A percentile compares a stretch with the other conserved stretches of the same genome.
Conservation (phyloP, 2,888 invertebrate genomes). For the Carterocephalus palaemon region DNA sequence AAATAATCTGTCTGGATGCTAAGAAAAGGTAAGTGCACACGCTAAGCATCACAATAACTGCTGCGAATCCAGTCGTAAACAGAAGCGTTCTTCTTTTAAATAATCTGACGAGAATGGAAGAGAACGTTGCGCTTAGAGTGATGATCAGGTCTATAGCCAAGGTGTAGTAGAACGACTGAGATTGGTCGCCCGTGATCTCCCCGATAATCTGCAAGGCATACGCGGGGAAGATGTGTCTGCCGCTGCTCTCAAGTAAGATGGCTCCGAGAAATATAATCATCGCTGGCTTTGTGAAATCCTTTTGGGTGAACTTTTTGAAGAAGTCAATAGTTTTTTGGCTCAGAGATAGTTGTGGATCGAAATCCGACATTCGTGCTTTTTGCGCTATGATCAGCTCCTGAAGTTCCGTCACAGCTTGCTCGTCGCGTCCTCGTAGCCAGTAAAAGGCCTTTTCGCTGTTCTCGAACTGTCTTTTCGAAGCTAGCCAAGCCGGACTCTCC, state of each 20-base stretch:
- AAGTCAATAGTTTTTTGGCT: slow-evolving; percentile 30
- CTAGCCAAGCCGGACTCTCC: slow-evolving; percentile 81
- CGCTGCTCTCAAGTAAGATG: slow-evolving; percentile 47
- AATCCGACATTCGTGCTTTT: slow-evolving; percentile 32
- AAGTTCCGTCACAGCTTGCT: slow-evolving; percentile 38
- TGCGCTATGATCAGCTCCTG: slow-evolving; percentile 45
- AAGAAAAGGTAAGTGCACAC: slow-evolving; percentile 47
- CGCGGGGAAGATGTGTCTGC: slow-evolving; percentile 52
- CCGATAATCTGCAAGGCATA: slow-evolving; percentile 54
- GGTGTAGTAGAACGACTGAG: slow-evolving; percentile 47
- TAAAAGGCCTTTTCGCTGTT: slow-evolving; percentile 71
- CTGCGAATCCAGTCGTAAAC: slow-evolving; percentile 46
- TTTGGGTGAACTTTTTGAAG: slow-evolving; percentile 44
- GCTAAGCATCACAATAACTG: slow-evolving; percentile 38
- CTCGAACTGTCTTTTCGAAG: slow-evolving; percentile 64
- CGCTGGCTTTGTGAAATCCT: slow-evolving; percentile 51
- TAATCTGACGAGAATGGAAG: slow-evolving; percentile 47
- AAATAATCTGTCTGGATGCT: slow-evolving; percentile 34
- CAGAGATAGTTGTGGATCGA: slow-evolving; percentile 24
- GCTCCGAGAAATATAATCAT: slow-evolving; percentile 41
- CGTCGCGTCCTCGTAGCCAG: slow-evolving; percentile 65
- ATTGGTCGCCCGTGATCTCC: slow-evolving; percentile 43
- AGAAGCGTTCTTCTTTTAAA: slow-evolving; percentile 49
- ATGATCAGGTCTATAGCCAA: slow-evolving; percentile 51
- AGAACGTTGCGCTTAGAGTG: slow-evolving; percentile 42